Percentiles rank a stretch among this genome's conserved stretches.
These are phyloP conservation scores for Troglohyphantes excavatus DNA, from an alignment of 2,888 invertebrate genomes.

Conservation along the genomic window DNA sequence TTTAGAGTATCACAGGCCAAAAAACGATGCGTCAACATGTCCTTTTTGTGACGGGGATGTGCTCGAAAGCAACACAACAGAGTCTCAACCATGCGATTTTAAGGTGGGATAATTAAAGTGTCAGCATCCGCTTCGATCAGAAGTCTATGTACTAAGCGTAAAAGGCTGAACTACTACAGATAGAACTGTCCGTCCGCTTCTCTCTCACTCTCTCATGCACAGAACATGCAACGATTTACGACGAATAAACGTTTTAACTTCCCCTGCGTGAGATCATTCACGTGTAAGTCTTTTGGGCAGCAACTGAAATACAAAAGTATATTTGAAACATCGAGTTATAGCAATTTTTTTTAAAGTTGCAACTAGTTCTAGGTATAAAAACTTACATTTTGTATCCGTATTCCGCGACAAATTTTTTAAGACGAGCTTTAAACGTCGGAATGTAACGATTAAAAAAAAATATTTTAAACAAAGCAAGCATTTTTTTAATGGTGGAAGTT, in stretches of 20 bases:
- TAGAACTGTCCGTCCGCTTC: constrained; percentile 34
- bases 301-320: constrained; percentile 68
- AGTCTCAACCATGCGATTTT: constrained; percentile 29
- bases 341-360: not conserved
- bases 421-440: too few species aligned
- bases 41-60: not conserved
- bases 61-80: constrained; percentile 12
- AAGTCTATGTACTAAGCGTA: constrained; percentile 57
- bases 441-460: too few species aligned
- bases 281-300: constrained; percentile 74
- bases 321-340: constrained; percentile 22
- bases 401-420: too few species aligned
- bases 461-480: too few species aligned
- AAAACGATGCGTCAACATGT: constrained; percentile 62
- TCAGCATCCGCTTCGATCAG: constrained; percentile 50
- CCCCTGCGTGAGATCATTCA: constrained; percentile 40
- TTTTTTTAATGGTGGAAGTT: too few species aligned
- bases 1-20: constrained; percentile 75
- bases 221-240: constrained; percentile 50
- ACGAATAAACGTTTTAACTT: constrained; percentile 38
- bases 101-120: constrained; percentile 67
- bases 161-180: constrained; percentile 63
- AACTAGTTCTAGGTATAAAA: not conserved
- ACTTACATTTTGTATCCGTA: too few species aligned
- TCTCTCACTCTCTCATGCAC: constrained; percentile 22